Evolutionary conservation across 2,797 vertebrate genomes (phyloP), one percentile per base, ranked within the genome.

Genomic region (Thunnus albacares): DNA sequence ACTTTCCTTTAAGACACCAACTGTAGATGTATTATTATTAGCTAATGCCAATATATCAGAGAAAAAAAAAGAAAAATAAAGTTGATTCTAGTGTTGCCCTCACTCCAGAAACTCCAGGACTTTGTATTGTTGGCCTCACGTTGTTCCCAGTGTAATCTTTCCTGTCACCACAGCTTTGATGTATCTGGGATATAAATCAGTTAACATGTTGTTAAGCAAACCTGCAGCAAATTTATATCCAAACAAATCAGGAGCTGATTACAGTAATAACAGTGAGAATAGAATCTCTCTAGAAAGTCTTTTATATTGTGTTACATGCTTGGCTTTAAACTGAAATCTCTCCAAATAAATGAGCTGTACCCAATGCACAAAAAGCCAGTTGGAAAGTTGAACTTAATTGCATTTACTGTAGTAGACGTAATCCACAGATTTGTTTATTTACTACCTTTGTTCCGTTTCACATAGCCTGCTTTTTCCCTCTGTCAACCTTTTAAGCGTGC

Each of bases 371-470:
- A 69, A 53, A 80, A 89, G 64, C 75, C 75, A 84, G 67, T 69
- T 80, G 75, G 71, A 88, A 76, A 81, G 68, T 76, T 89, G 2
- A 68, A 47, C 75, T 56, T 83, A 80, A 84, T 65, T 80, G 82
- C 73, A 69, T 70, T 64, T 77, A 81, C 70, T 68, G 24, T 56
- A 26, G 38, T 75, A 79, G 75, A 80, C 67, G 52, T 85, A 85
- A 85, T 75, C 72, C 61, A 61, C 78, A 77, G 79, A 74, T 85
- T 90, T 87, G 82, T 76, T 87, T 75, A 82, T 86, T 84, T 64
- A 79, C 70, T 76, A 74, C 81, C 51, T 82, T 77, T 67, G 62
- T 83, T 80, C 43, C 5, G 22, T 74, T 79, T 83, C 68, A 75
- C 57, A 61, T 43, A 30, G 20, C 74, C 77, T 30, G n/a, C 57